Percentiles rank a stretch among this genome's conserved stretches.
Evolutionary conservation across 2,113 vertebrate genomes (phyloP).

Genomic region (Sander vitreus): DNA sequence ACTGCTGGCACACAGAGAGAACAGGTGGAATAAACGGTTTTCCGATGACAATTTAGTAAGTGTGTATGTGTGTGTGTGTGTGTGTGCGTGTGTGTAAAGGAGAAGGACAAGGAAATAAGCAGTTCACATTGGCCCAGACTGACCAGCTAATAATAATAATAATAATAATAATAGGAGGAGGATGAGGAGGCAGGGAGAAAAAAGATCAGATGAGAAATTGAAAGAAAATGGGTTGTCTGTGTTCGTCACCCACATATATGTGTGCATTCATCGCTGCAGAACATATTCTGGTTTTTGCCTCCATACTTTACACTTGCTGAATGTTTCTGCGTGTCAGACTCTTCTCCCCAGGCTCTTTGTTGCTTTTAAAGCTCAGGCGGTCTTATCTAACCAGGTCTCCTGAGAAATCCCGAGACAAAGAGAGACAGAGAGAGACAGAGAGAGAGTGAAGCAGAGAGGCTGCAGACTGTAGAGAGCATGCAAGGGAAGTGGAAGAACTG

Average conservation of each 20-base stretch:
- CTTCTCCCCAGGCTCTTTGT: conserved; percentile 62
- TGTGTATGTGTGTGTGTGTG: background rate
- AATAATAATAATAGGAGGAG: conserved; percentile 41
- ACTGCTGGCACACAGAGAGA: conserved; percentile 43
- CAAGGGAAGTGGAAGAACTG: conserved; percentile 33
- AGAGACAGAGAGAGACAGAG: conserved; percentile 10
- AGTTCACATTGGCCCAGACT: conserved; percentile 38
- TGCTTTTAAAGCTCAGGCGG: conserved; percentile 68
- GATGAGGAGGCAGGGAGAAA: conserved; percentile 27
- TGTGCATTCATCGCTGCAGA: conserved; percentile 35
- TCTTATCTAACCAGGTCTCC: conserved; percentile 76
- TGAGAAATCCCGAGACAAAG: conserved; percentile 53
- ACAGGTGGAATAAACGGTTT: conserved; percentile 49
- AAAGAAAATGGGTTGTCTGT: conserved; percentile 66
- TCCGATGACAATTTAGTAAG: conserved; percentile 12
- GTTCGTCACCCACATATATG: conserved; percentile 58
- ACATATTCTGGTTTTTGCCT: conserved; percentile 46
- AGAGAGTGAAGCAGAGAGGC: conserved; percentile 10
- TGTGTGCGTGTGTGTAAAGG: conserved; percentile 2
- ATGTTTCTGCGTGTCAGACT: conserved; percentile 57
- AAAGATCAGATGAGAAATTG: conserved; percentile 44
- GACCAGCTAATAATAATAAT: conserved; percentile 37
- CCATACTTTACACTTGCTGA: conserved; percentile 58
- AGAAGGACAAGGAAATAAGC: background rate
- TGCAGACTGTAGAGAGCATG: conserved; percentile 40